A percentile compares a stretch with the other conserved stretches of the same genome.
Conservation (phyloP, 2,888 invertebrate genomes). For the Trichopoda pennipes region DNA sequence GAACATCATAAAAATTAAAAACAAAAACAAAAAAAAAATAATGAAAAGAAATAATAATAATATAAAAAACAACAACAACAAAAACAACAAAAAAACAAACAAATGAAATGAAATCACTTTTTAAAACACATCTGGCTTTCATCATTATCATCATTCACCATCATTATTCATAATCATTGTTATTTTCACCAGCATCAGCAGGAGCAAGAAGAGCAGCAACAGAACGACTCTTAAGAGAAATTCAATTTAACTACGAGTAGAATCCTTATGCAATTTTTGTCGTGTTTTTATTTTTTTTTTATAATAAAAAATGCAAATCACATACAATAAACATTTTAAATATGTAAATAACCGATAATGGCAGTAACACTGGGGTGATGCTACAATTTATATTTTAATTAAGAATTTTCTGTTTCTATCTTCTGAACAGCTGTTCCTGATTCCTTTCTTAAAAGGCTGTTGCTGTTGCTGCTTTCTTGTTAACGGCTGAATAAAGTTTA, state of each 20-base stretch:
- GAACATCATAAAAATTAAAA: not conserved
- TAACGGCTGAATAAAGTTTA: constrained; percentile 20
- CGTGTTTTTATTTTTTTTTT: constrained; percentile 9
- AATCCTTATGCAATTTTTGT: constrained; percentile 38
- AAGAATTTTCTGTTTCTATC: constrained; percentile 13
- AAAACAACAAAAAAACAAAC: not conserved
- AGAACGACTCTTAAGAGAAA: not conserved
- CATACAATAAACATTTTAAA: constrained; percentile 53
- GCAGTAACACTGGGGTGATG: constrained; percentile 27
- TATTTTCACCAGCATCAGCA: not conserved
- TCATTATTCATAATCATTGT: not conserved
- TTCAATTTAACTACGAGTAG: constrained; percentile 29
- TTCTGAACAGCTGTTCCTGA: not conserved
- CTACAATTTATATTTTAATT: constrained; percentile 56
- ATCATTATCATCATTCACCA: not conserved
- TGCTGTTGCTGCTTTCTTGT: constrained; percentile 1
- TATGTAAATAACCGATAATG: constrained; percentile 62
- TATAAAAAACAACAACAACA: not conserved
- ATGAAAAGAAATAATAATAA: too few relatives aligned
- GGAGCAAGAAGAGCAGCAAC: not conserved
- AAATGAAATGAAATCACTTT: constrained; percentile 41
- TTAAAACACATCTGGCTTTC: constrained; percentile 28
- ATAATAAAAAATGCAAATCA: constrained; percentile 63
- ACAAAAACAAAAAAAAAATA: not conserved
- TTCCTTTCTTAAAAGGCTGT: not conserved